Evolutionary conservation across 2,113 vertebrate species (phyloP).

Genomic region (Anguilla rostrata): DNA sequence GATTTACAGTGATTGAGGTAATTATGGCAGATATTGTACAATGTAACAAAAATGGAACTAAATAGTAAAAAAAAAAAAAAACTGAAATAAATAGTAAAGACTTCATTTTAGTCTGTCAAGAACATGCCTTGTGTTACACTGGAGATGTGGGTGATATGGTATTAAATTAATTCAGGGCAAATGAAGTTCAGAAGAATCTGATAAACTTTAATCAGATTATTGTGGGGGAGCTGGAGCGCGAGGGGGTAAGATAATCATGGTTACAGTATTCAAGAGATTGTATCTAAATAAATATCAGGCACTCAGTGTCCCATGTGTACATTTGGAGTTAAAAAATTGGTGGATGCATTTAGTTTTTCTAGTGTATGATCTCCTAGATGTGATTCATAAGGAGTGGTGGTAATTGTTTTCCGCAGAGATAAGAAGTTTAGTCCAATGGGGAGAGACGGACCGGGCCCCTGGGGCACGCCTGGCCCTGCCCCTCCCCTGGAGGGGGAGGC

Average conservation of each 20-base stretch:
- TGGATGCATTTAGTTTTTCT: background rate
- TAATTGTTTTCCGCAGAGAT: constrained; percentile 70
- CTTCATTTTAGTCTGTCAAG: background rate
- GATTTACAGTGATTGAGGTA: background rate
- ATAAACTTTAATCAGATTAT: background rate
- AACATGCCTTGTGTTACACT: background rate
- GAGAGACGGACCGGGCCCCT: constrained; percentile 75
- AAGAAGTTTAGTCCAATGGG: constrained; percentile 84
- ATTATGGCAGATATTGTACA: background rate
- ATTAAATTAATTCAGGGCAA: background rate
- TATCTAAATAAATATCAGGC: background rate
- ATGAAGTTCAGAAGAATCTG: background rate
- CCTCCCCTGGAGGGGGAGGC: constrained; percentile 78
- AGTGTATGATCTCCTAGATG: background rate
- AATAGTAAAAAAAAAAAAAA: background rate
- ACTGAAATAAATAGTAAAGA: background rate
- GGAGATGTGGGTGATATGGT: background rate
- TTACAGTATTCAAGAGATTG: background rate
- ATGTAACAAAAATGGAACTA: background rate
- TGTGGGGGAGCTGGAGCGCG: background rate
- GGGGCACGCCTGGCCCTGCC: constrained; percentile 66
- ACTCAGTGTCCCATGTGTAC: background rate
- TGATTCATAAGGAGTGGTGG: background rate
- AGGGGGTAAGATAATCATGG: background rate
- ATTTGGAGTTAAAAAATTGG: background rate